A percentile compares a stretch with the other conserved stretches of the same genome.
Conservation (phyloP, 1,140 invertebrate genomes). For the Kradibia gibbosae region DNA sequence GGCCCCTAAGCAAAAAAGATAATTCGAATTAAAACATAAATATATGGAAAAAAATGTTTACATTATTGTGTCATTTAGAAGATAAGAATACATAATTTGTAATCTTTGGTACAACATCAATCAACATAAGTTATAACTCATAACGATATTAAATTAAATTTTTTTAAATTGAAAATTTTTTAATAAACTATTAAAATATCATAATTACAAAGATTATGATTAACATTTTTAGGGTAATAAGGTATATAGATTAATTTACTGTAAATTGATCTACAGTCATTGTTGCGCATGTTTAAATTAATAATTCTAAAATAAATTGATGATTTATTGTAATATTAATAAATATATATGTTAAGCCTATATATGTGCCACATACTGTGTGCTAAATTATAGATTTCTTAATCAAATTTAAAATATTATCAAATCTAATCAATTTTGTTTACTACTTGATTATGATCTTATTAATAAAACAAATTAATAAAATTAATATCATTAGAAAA, state of each 20-base stretch:
- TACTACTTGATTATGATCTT: not conserved
- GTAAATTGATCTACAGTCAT: not conserved
- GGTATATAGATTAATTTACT: not conserved
- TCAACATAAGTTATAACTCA: slow-evolving; percentile 1
- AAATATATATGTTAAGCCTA: not conserved
- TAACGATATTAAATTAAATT: not conserved
- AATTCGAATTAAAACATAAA: not conserved
- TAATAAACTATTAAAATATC: not conserved
- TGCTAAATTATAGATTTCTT: not conserved
- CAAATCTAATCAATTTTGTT: not conserved
- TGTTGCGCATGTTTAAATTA: not conserved
- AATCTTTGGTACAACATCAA: slow-evolving; percentile 29
- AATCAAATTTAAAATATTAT: not conserved
- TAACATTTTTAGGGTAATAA: slow-evolving; percentile 31
- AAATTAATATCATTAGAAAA: not conserved
- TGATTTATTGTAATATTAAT: not conserved
- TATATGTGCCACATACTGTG: not conserved
- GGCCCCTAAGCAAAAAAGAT: slow-evolving; percentile 19
- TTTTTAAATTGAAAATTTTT: not conserved
- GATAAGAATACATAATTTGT: not conserved
- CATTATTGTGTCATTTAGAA: not conserved
- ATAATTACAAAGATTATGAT: slow-evolving; percentile 16
- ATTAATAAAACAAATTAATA: not conserved
- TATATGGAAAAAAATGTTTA: slow-evolving; percentile 33
- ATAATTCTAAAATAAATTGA: not conserved